Percentiles rank a stretch among this genome's conserved stretches.
Evolutionary conservation across 2,113 vertebrate genomes (phyloP).

Genomic region (Craseonycteris thonglongyai): DNA sequence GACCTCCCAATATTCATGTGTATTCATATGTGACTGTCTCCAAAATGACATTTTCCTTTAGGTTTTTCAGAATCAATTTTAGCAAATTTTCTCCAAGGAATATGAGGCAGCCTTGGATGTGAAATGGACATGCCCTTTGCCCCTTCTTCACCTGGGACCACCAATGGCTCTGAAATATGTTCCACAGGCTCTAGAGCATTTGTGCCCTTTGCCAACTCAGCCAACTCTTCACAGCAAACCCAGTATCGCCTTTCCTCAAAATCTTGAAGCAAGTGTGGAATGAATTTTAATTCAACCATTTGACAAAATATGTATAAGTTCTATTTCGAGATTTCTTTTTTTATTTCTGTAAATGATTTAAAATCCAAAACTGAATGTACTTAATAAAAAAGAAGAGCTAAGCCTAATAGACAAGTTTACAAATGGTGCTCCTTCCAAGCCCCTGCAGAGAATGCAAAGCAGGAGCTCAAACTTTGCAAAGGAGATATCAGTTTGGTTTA

Average conservation of each 20-base stretch:
- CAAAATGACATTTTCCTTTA: neutral
- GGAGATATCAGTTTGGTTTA: neutral
- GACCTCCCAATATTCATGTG: neutral
- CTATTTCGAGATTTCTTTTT: neutral
- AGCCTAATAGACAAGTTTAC: constrained; percentile 36
- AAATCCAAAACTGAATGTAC: constrained; percentile 57
- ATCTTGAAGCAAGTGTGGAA: neutral
- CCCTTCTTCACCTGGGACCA: neutral
- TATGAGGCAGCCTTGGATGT: neutral
- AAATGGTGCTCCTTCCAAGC: neutral
- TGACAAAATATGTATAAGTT: constrained; percentile 42
- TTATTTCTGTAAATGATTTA: constrained; percentile 51
- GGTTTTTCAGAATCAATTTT: neutral
- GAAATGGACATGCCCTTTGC: neutral
- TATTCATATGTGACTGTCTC: neutral
- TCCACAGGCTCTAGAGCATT: neutral
- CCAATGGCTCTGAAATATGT: neutral
- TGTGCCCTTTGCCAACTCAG: neutral
- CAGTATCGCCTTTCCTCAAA: neutral
- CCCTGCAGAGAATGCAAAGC: constrained; percentile 1
- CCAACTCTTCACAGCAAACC: neutral
- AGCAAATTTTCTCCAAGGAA: neutral
- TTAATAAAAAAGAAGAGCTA: constrained; percentile 43
- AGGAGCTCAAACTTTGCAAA: constrained; percentile 23
- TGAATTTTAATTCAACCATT: constrained; percentile 19